Evolutionary conservation across 2,888 invertebrate species (phyloP).

Genomic region (Stenurella melanura): DNA sequence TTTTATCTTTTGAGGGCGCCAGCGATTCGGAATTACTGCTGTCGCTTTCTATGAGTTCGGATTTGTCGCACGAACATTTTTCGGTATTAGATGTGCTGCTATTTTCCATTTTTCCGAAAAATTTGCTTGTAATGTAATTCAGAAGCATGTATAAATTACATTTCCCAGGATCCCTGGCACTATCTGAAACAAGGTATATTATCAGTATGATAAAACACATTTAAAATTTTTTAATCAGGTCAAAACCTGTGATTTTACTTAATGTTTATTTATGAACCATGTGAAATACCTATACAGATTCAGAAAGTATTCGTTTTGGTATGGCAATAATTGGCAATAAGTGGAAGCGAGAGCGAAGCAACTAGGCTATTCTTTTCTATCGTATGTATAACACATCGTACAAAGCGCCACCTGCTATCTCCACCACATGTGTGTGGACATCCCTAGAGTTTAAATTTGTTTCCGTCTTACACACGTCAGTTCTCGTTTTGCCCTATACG

Average conservation of each 20-base stretch:
- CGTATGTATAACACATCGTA: too few relatives aligned
- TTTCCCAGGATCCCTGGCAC: conserved; percentile 46
- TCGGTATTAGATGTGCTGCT: conserved; percentile 55
- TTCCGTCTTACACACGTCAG: too few relatives aligned
- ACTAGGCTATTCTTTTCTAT: too few relatives aligned
- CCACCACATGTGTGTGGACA: too few relatives aligned
- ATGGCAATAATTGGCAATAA: too few relatives aligned
- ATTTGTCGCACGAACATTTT: conserved; percentile 67
- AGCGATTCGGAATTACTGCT: conserved; percentile 61
- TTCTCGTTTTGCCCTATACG: too few relatives aligned
- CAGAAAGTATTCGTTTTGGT: too few relatives aligned
- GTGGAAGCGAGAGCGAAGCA: too few relatives aligned
- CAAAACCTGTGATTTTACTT: background rate
- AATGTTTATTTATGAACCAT: background rate
- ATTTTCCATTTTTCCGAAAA: conserved; percentile 53
- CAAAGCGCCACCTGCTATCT: too few relatives aligned
- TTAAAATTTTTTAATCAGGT: background rate
- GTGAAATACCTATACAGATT: background rate
- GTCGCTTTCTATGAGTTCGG: conserved; percentile 63
- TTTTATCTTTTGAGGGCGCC: conserved; percentile 63
- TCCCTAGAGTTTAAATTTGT: too few relatives aligned
- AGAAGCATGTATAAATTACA: conserved; percentile 49
- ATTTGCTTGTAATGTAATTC: conserved; percentile 40
- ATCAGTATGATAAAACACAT: background rate
- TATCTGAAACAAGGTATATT: conserved; percentile 35